Base-by-base conservation (phyloP, 2,113 vertebrate genomes). In the Hymenochirus boettgeri region DNA sequence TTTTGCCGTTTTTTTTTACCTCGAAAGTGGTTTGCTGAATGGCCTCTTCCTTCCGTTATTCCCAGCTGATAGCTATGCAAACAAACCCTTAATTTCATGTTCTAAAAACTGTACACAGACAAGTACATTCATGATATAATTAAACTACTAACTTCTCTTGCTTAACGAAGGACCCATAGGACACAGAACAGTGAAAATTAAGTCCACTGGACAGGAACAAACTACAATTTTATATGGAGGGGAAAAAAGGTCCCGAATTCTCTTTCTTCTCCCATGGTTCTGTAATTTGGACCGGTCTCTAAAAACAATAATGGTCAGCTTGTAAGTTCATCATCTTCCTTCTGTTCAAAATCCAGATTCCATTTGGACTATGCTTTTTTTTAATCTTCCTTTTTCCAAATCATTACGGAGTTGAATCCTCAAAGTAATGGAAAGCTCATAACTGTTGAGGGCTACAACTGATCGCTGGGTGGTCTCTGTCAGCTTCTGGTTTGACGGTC, bases 401-500 rank as follows among this genome's bases (percentile, higher is more conserved):
- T n/a, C n/a, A n/a, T n/a, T 71, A 47, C n/a, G 72, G 42, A 69
- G 74, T 2, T 53, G 76, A 17, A 54, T 55, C 62, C 69, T 57
- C 77, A 24, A 62, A 57, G 0, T 56, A 78, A 17, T 8, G 81
- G 77, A 84, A 83, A 81, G 81, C 76, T 82, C 74, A 42, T 77
- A 33, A 74, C 65, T 4, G 51, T 51, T 18, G 26, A 75, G 42
- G 80, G 91, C 93, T 97, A 98, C 92, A 99, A 93, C 80, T 96
- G 93, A 85, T 99, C 95, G 9, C 90, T 1, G 89, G 78, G 74
- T 97, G 95, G 88, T 99, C 96, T 94, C 96, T 90, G 84, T 99
- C 96, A 7, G 92, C 86, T 83, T 99, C 96, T 66, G 92, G 89
- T 85, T 99, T 98, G 79, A 95, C 91, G 70, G 93, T 92, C 75